Evolutionary conservation across 2,888 invertebrate species (phyloP).

Genomic region (Nephrocerus scutellatus): DNA sequence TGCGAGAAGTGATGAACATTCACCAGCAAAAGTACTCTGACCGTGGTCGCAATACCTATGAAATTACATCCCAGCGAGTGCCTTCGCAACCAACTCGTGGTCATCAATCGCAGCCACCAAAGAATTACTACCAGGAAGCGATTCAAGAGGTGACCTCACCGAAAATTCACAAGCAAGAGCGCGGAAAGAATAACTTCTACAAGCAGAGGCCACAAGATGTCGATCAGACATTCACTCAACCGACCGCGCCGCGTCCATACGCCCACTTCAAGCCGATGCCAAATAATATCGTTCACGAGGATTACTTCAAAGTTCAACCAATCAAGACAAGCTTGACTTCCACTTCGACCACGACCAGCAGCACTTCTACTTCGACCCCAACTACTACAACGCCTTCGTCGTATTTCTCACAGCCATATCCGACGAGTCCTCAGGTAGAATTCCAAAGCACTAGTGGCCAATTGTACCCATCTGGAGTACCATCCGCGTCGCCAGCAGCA

Average conservation of each 20-base stretch:
- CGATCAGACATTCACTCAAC: constrained; percentile 22
- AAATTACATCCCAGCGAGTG: constrained; percentile 27
- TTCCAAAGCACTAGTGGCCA: constrained; percentile 39
- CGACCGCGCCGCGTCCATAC: constrained; percentile 34
- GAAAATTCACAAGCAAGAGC: constrained; percentile 38
- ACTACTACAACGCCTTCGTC: constrained; percentile 33
- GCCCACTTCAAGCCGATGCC: constrained; percentile 36
- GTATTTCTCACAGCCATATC: constrained; percentile 31
- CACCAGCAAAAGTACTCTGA: constrained; percentile 20
- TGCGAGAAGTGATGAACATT: constrained; percentile 17
- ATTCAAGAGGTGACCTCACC: constrained; percentile 40
- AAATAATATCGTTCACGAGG: constrained; percentile 41
- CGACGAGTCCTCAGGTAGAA: constrained; percentile 37
- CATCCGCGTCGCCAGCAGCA: constrained; percentile 17
- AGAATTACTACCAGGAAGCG: constrained; percentile 35
- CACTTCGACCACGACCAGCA: constrained; percentile 47
- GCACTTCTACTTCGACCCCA: constrained; percentile 47
- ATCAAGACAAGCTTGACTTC: constrained; percentile 33
- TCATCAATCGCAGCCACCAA: constrained; percentile 38
- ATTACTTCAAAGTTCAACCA: constrained; percentile 35
- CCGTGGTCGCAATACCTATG: constrained; percentile 26
- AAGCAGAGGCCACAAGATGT: constrained; percentile 34
- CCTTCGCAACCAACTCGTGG: constrained; percentile 30
- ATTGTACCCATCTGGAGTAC: constrained; percentile 31
- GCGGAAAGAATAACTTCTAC: constrained; percentile 34